phyloP scores from a whole-genome alignment of 2,113 vertebrate species.

The Orcinus orca region DNA sequence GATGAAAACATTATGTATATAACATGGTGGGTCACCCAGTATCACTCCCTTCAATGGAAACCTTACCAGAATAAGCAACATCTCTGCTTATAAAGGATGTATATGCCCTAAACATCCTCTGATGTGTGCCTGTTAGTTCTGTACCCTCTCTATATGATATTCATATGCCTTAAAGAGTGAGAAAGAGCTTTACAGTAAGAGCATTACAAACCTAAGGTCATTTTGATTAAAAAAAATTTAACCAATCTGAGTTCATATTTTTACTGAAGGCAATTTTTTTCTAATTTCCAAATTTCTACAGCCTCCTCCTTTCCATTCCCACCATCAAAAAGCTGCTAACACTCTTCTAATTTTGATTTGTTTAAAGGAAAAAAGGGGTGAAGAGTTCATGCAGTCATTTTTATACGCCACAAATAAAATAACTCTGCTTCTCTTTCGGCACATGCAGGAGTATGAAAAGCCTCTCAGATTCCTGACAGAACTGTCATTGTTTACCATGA shows the following conservation, averaged over 20 bases:
- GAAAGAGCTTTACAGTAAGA: not conserved
- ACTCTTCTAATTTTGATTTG: conserved; percentile 74
- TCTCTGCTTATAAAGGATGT: accelerated
- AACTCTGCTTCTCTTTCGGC: conserved; percentile 65
- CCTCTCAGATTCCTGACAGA: conserved; percentile 73
- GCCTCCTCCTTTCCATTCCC: conserved; percentile 20
- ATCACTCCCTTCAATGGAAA: not conserved
- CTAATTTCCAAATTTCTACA: conserved; percentile 65
- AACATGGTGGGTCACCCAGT: not conserved
- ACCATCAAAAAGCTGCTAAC: conserved; percentile 68
- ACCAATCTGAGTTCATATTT: not conserved
- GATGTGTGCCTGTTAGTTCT: not conserved
- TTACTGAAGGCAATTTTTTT: conserved; percentile 1
- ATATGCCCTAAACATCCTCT: not conserved
- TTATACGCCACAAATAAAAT: conserved; percentile 77
- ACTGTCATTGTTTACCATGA: conserved; percentile 82
- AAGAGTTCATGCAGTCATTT: conserved; percentile 81
- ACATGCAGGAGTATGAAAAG: conserved; percentile 70
- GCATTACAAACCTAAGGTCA: not conserved
- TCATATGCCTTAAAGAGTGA: not conserved
- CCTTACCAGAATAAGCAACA: not conserved
- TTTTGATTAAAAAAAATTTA: not conserved
- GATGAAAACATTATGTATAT: not conserved
- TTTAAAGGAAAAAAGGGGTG: conserved; percentile 68
- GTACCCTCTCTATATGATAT: not conserved